Base-by-base conservation (phyloP, 2,888 invertebrate species). In the Cistogaster globosa region DNA sequence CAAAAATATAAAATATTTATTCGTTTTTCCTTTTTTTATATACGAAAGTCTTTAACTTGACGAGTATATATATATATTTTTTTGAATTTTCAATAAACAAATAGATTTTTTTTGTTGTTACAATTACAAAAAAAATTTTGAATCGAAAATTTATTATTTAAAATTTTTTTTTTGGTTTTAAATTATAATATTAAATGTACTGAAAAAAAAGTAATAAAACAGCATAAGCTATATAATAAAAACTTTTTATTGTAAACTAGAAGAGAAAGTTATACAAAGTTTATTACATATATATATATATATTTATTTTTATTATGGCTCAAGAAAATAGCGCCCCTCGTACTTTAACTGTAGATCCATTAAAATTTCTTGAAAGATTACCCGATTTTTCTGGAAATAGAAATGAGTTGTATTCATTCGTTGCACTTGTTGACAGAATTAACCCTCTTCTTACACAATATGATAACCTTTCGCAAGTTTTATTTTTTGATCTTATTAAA, bases 401-500 rank as follows among this genome's bases (percentile, higher is more conserved):
- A 63, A 26, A 26, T 26, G 26, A 26, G 1, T 26, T 26, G 26
- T 26, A 26, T 26, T 26, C 26, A 26, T 26, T 26, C 26, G 26
- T 26, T 26, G 26, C 26, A 26, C 26, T 26, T 26, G 26, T 26
- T 26, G 26, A 75, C 11, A 55, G 75, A 75, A 75, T 75, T 12
- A 16, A 75, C 14, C 63, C 63, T 16, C 38, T 55, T 16, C 45
- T 75, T 8, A 57, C 18, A 20, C 75, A 57, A 57, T 63, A 75
- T 55, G 75, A 75, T 32, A 63, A 75, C 45, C 20, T 45, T 16
- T 63, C 75, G 9, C 75, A 75, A 63, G 18, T 53, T 36, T 53
- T 75, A 51, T 75, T 75, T n/a, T 45, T 53, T 36, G 55, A 75
- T 26, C 42, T 75, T 26, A 65, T 75, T n/a, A 75, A 53, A 42